Conservation (phyloP, 92 coral and sea anemone species). For the Zoanthus gigantus region DNA sequence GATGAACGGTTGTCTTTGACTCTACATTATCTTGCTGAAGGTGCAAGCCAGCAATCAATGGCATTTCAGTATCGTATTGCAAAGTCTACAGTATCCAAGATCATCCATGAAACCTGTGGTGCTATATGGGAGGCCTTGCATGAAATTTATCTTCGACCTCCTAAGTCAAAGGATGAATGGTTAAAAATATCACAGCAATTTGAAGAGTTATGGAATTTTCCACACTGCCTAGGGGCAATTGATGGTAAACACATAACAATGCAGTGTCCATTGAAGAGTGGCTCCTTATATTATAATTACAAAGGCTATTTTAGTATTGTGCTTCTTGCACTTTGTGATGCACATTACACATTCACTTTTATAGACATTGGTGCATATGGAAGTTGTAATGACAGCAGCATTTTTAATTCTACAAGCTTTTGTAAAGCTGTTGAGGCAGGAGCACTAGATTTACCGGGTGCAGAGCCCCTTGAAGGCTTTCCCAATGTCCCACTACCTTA, state of each 20-base stretch:
- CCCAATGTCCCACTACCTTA: constrained; percentile 49
- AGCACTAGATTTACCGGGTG: constrained; percentile 21
- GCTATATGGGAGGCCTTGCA: constrained; percentile 67
- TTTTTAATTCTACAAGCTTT: constrained; percentile 26
- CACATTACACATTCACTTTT: constrained; percentile 54
- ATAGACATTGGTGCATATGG: constrained; percentile 64
- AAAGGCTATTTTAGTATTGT: constrained; percentile 66
- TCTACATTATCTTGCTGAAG: constrained; percentile 49
- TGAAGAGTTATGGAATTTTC: constrained; percentile 55
- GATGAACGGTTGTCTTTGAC: constrained; percentile 60
- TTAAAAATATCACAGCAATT: constrained; percentile 53
- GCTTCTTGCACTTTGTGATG: constrained; percentile 61
- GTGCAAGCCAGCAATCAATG: constrained; percentile 50
- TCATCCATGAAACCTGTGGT: constrained; percentile 24
- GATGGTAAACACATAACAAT: constrained; percentile 71
- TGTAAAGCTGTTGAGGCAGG: constrained; percentile 54
- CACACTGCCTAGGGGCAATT: constrained; percentile 64
- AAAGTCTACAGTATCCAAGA: constrained; percentile 45
- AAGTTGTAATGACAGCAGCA: constrained; percentile 62
- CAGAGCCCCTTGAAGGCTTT: constrained; percentile 52
- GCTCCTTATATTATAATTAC: constrained; percentile 68
- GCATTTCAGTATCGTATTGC: constrained; percentile 42
- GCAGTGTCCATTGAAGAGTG: constrained; percentile 60
- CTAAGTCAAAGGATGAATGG: constrained; percentile 51
- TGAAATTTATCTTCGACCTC: constrained; percentile 48